phyloP scores from a whole-genome alignment of 2,888 invertebrate species.

The Blastobasis adustella region DNA sequence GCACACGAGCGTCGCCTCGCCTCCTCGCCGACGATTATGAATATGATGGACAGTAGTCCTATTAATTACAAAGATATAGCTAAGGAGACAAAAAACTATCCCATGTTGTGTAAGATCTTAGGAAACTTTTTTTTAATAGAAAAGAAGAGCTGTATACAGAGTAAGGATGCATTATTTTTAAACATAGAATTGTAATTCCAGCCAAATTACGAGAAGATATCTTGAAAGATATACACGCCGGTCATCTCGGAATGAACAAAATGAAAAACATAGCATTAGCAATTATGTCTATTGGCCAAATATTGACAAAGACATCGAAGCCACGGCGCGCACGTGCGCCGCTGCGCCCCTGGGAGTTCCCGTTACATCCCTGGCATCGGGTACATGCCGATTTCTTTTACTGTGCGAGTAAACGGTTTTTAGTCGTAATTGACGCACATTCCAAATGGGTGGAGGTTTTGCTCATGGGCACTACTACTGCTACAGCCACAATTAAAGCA shows the following conservation, averaged over 20 bases:
- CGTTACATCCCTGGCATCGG: conserved; percentile 8
- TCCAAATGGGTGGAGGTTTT: conserved; percentile 21
- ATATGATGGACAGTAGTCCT: neutral
- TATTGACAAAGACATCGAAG: no score
- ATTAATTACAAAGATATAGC: neutral
- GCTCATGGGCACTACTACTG: conserved; percentile 12
- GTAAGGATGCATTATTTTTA: conserved; percentile 11
- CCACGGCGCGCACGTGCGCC: conserved; percentile 4
- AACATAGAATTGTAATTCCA: conserved; percentile 11
- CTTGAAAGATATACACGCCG: conserved; percentile 4
- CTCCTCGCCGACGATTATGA: neutral
- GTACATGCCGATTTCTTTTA: conserved; percentile 13
- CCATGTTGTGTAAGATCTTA: conserved; percentile 1
- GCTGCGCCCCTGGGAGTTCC: conserved; percentile 11
- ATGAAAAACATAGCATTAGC: conserved; percentile 6
- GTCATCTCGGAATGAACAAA: conserved; percentile 8
- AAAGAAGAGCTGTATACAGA: conserved; percentile 8
- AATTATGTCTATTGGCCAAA: conserved; percentile 9
- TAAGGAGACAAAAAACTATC: neutral
- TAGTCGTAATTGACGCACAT: conserved; percentile 12
- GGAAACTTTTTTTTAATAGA: conserved; percentile 8
- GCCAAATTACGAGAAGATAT: neutral
- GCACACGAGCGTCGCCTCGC: neutral
- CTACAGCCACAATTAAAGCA: conserved; percentile 5
- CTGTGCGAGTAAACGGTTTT: neutral